Evolutionary conservation across 2,113 vertebrate species (phyloP).

Genomic region (Peromyscus polionotus): DNA sequence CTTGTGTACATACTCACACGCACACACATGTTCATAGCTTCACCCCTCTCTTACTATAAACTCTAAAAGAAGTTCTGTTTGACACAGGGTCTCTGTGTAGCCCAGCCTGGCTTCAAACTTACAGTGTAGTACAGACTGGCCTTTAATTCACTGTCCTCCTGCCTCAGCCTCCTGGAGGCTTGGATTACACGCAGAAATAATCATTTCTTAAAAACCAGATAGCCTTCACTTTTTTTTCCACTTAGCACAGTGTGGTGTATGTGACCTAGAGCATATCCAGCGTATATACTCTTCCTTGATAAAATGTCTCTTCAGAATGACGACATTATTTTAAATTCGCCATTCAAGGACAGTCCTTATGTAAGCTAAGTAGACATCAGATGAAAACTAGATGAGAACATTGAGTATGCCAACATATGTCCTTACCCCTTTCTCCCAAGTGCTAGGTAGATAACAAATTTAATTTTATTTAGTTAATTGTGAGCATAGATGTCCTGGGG

Average conservation of each 20-base stretch:
- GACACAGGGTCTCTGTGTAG: background rate
- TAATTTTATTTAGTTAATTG: constrained; percentile 25
- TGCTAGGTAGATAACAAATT: constrained; percentile 35
- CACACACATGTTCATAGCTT: background rate
- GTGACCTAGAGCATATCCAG: background rate
- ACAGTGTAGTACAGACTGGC: background rate
- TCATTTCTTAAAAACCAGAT: background rate
- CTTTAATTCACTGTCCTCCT: background rate
- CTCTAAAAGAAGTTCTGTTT: background rate
- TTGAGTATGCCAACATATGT: background rate
- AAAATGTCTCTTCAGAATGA: constrained; percentile 36
- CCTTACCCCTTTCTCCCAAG: background rate
- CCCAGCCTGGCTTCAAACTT: background rate
- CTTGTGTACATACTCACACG: background rate
- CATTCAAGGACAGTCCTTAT: constrained; percentile 1
- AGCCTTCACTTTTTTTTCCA: background rate
- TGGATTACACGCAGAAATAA: background rate
- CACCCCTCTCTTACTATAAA: background rate
- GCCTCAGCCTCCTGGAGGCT: background rate
- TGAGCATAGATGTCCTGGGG: background rate
- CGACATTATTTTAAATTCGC: background rate
- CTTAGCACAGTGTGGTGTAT: background rate
- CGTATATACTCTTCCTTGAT: background rate
- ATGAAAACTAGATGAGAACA: background rate
- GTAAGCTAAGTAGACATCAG: constrained; percentile 18